These are phyloP conservation scores for Drosophila murphyi DNA, from an alignment of 1,140 invertebrate genomes.

Conservation along the genomic window DNA sequence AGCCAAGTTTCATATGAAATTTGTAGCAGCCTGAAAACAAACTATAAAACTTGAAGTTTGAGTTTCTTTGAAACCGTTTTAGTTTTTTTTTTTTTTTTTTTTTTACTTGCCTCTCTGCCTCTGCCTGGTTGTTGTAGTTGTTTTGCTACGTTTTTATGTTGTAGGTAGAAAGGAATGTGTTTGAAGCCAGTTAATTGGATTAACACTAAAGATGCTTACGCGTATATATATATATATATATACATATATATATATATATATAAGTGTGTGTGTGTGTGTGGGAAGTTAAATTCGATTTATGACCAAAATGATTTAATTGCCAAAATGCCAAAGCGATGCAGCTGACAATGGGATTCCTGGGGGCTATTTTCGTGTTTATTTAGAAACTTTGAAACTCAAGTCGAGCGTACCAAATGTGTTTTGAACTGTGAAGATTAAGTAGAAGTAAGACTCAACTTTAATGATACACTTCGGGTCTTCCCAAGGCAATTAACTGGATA, in stretches of 20 bases:
- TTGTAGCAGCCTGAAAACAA: slow-evolving; percentile 60
- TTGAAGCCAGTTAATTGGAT: slow-evolving; percentile 79
- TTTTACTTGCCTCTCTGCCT: too few species aligned
- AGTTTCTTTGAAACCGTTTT: slow-evolving; percentile 77
- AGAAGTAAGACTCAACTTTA: neutral
- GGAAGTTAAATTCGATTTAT: slow-evolving; percentile 71
- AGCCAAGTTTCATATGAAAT: slow-evolving; percentile 75
- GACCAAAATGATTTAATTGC: slow-evolving; percentile 74
- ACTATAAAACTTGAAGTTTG: slow-evolving; percentile 78
- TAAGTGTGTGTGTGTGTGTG: slow-evolving; percentile 22
- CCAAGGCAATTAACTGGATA: neutral
- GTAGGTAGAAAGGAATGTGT: slow-evolving; percentile 62
- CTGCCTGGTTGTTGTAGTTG: slow-evolving; percentile 24
- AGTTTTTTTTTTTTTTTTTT: slow-evolving; percentile 44
- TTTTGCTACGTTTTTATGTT: slow-evolving; percentile 24
- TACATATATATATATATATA: neutral
- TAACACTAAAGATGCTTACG: slow-evolving; percentile 49
- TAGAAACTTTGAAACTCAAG: neutral
- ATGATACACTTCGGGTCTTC: neutral
- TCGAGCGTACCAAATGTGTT: neutral
- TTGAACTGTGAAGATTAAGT: neutral
- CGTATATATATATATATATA: neutral
- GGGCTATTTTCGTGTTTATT: neutral
- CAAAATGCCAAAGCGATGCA: slow-evolving; percentile 48
- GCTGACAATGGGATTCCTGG: slow-evolving; percentile 17